Evolutionary conservation across 2,113 vertebrate genomes (phyloP).

Genomic region (Hemiscyllium ocellatum): DNA sequence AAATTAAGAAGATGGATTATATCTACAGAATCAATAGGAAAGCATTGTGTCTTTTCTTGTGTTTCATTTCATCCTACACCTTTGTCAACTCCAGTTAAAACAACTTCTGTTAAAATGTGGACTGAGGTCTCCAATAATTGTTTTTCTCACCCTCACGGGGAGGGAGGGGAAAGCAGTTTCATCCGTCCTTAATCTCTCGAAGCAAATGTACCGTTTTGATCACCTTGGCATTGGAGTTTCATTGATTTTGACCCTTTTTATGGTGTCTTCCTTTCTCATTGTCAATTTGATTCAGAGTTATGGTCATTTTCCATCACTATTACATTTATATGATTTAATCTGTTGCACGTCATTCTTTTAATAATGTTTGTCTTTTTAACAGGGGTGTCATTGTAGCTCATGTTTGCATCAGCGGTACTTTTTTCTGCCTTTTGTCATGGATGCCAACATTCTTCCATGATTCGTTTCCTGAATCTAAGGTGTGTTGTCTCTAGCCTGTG

Average conservation of each 20-base stretch:
- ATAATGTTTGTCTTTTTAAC: neutral
- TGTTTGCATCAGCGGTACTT: conserved; percentile 77
- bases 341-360: neutral
- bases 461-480: conserved; percentile 84
- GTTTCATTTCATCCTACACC: neutral
- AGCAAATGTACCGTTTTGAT: too few species aligned
- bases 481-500: conserved; percentile 48
- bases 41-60: neutral
- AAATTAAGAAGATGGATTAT: neutral
- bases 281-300: neutral
- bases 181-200: neutral
- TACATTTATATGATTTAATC: neutral
- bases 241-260: neutral
- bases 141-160: neutral
- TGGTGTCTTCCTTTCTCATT: too few species aligned
- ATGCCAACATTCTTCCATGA: conserved; percentile 92
- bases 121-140: neutral
- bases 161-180: neutral
- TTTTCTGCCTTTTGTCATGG: conserved; percentile 91
- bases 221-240: too few species aligned
- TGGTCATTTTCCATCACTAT: neutral
- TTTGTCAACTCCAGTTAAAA: neutral
- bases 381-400: conserved; percentile 87
- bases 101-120: neutral
- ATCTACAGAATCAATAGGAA: neutral